A percentile compares a stretch with the other conserved stretches of the same genome.
phyloP scores from a whole-genome alignment of 2,113 vertebrate genomes.

The Microtus richardsoni region DNA sequence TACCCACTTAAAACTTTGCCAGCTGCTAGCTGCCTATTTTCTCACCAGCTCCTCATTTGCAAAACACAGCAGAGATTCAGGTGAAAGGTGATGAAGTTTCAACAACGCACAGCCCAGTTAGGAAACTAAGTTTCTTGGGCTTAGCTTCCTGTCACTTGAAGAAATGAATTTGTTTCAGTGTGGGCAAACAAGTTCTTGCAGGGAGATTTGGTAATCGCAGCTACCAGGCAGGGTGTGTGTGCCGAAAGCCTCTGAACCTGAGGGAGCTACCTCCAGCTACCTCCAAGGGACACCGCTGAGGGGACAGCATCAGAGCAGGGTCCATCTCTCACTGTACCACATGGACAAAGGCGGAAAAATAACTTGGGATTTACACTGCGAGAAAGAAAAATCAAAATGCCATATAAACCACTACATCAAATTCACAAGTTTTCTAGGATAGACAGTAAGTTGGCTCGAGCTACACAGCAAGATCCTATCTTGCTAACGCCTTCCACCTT shows the following conservation, averaged over 20 bases:
- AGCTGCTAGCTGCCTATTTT: slow-evolving; percentile 42
- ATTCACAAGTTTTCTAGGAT: neutral
- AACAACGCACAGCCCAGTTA: slow-evolving; percentile 52
- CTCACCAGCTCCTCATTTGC: slow-evolving; percentile 76
- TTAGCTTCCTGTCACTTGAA: slow-evolving; percentile 48
- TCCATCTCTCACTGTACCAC: neutral
- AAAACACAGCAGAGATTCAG: slow-evolving; percentile 63
- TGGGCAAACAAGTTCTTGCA: neutral
- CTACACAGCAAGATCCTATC: neutral
- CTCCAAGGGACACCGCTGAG: neutral
- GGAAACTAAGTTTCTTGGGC: slow-evolving; percentile 65
- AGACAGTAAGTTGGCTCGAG: neutral
- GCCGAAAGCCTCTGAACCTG: neutral
- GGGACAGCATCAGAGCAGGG: neutral
- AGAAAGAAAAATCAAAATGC: neutral
- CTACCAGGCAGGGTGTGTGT: neutral
- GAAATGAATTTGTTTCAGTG: neutral
- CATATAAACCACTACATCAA: neutral
- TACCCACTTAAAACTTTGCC: slow-evolving; percentile 70
- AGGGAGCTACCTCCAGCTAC: too few species aligned
- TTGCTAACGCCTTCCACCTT: neutral
- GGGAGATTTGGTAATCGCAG: neutral
- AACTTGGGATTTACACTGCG: neutral
- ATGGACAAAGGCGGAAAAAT: neutral
- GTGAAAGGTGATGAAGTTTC: slow-evolving; percentile 75